These are phyloP conservation scores for Pollenia amentaria DNA, from an alignment of 2,888 invertebrate genomes.

Conservation along the genomic window DNA sequence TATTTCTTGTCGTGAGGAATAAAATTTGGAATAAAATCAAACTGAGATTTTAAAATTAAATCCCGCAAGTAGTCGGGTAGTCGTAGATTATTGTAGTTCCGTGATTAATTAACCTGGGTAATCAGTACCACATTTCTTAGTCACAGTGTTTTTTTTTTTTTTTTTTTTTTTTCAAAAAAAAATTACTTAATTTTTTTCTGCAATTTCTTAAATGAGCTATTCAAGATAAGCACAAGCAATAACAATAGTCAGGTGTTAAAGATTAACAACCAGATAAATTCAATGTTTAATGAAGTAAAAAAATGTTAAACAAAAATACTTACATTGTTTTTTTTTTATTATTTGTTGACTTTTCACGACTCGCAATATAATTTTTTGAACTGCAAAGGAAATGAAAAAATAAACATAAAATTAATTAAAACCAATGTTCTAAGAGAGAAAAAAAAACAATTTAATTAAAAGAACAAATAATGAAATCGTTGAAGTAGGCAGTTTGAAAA, in stretches of 20 bases:
- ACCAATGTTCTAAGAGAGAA: background rate
- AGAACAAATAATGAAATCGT: conserved; percentile 7
- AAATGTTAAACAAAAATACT: conserved; percentile 40
- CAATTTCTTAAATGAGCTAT: background rate
- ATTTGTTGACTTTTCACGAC: background rate
- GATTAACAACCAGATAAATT: conserved; percentile 30
- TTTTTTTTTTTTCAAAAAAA: too few relatives aligned
- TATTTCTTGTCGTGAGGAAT: too few relatives aligned
- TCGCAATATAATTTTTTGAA: conserved; percentile 40
- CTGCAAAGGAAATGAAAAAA: conserved; percentile 41
- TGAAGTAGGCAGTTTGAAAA: background rate
- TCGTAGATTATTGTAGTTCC: too few relatives aligned
- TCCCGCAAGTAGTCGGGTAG: too few relatives aligned
- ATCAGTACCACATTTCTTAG: too few relatives aligned
- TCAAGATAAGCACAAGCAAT: background rate
- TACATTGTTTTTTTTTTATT: conserved; percentile 32
- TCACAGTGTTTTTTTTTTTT: too few relatives aligned
- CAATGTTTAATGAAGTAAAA: conserved; percentile 27
- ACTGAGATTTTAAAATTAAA: too few relatives aligned
- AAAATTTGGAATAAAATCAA: too few relatives aligned
- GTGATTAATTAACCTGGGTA: too few relatives aligned
- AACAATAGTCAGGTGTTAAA: conserved; percentile 32
- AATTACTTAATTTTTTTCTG: background rate
- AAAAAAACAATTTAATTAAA: conserved; percentile 50
- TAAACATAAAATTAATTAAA: conserved; percentile 52